Conservation (phyloP, 2,888 invertebrate genomes). For the Linyphia triangularis region DNA sequence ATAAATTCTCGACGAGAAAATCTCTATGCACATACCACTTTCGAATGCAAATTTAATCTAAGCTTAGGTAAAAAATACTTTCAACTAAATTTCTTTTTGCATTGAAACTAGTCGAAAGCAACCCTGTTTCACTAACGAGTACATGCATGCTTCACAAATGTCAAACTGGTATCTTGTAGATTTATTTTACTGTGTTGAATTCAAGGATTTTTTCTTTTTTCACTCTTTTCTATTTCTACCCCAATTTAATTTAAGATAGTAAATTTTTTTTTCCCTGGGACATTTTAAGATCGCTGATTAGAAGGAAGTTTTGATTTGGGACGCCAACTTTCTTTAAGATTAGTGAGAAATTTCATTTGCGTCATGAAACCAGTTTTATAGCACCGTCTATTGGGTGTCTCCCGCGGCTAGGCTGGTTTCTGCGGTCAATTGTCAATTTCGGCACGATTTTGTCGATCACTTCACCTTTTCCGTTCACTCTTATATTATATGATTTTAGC, state of each 20-base stretch:
- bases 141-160: background rate
- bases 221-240: background rate
- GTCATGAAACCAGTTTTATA: constrained; percentile 15
- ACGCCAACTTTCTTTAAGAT: background rate
- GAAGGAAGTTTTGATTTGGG: background rate
- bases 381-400: background rate
- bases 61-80: background rate
- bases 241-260: background rate
- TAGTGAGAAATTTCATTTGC: constrained; percentile 12
- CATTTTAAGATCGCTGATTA: background rate
- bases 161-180: background rate
- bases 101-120: background rate
- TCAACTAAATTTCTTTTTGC: background rate
- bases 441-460: constrained; percentile 7
- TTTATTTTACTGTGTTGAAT: background rate
- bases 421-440: constrained; percentile 20
- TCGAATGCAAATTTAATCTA: background rate
- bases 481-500: too few relatives aligned
- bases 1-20: too few relatives aligned
- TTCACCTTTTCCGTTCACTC: background rate
- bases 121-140: background rate
- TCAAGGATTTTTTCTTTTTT: background rate
- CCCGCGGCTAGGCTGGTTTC: constrained; percentile 25
- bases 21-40: too few relatives aligned
- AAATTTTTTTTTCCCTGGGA: background rate